A percentile compares a stretch with the other conserved stretches of the same genome.
These are phyloP conservation scores for Proterorhinus semilunaris DNA, from an alignment of 2,113 vertebrate species.

Conservation along the genomic window DNA sequence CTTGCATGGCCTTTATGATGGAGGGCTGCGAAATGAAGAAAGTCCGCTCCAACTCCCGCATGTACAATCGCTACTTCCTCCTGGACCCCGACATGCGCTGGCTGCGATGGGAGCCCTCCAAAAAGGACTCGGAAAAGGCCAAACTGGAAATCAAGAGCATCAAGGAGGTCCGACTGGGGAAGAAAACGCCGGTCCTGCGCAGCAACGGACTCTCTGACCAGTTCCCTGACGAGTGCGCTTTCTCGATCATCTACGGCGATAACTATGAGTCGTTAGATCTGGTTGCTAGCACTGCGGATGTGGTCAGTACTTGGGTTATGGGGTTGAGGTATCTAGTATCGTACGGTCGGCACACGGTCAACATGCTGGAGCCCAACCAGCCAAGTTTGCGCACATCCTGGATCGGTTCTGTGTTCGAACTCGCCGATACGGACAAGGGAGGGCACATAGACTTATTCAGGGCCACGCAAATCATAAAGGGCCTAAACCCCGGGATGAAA, in stretches of 20 bases:
- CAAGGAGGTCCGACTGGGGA: slow-evolving; percentile 89
- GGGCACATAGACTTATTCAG: slow-evolving; percentile 82
- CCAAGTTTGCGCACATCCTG: slow-evolving; percentile 86
- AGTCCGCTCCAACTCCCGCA: slow-evolving; percentile 90
- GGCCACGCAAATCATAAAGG: slow-evolving; percentile 87
- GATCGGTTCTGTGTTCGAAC: slow-evolving; percentile 87
- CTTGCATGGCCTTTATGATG: slow-evolving; percentile 93
- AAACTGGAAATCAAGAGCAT: slow-evolving; percentile 91
- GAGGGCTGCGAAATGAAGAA: slow-evolving; percentile 95
- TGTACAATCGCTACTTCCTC: slow-evolving; percentile 92
- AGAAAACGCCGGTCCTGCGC: slow-evolving; percentile 88
- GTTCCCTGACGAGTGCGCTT: slow-evolving; percentile 90
- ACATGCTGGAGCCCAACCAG: slow-evolving; percentile 77
- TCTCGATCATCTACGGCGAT: slow-evolving; percentile 93
- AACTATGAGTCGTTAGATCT: slow-evolving; percentile 92
- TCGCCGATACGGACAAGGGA: slow-evolving; percentile 82
- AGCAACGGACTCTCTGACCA: slow-evolving; percentile 91
- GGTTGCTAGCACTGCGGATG: slow-evolving; percentile 85
- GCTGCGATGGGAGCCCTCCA: slow-evolving; percentile 90
- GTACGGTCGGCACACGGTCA: slow-evolving; percentile 84
- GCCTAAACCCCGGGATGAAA: slow-evolving; percentile 90
- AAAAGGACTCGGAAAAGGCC: slow-evolving; percentile 91
- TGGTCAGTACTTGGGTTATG: slow-evolving; percentile 93
- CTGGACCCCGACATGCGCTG: slow-evolving; percentile 88
- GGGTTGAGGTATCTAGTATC: slow-evolving; percentile 89